A percentile compares a stretch with the other conserved stretches of the same genome.
Evolutionary conservation across 2,888 invertebrate species (phyloP).

Genomic region (Tachina fera): DNA sequence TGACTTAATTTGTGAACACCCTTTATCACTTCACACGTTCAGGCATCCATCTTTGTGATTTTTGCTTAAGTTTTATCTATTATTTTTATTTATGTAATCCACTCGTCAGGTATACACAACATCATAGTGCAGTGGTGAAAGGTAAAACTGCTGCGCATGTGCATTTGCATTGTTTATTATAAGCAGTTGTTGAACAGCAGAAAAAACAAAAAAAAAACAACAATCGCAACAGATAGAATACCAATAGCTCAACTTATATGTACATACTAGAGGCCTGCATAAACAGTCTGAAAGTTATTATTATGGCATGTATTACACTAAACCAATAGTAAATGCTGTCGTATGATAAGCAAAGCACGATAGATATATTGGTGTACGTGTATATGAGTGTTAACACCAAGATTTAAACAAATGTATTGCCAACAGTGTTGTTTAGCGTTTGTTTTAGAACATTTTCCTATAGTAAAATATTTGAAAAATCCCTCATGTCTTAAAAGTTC

Average conservation of each 20-base stretch:
- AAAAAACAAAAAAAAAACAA: constrained; percentile 74
- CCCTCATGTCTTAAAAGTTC: too few relatives aligned
- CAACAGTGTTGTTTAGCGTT: too few relatives aligned
- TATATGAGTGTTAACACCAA: too few relatives aligned
- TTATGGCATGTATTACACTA: too few relatives aligned
- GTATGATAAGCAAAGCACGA: too few relatives aligned
- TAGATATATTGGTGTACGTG: too few relatives aligned
- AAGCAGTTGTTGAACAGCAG: constrained; percentile 41
- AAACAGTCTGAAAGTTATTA: too few relatives aligned
- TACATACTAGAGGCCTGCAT: too few relatives aligned
- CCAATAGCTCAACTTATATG: constrained; percentile 20
- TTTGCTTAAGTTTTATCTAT: neutral
- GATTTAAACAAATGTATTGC: too few relatives aligned
- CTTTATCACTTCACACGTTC: constrained; percentile 11
- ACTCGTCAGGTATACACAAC: constrained; percentile 27
- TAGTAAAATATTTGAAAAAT: too few relatives aligned
- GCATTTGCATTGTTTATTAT: constrained; percentile 66
- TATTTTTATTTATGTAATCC: constrained; percentile 36
- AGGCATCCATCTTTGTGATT: neutral
- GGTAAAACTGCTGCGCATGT: constrained; percentile 68
- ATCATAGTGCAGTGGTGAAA: constrained; percentile 59
- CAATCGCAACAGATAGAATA: constrained; percentile 6
- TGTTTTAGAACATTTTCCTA: too few relatives aligned
- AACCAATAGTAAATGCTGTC: too few relatives aligned
- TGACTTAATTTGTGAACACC: neutral